phyloP scores from a whole-genome alignment of 2,113 vertebrate genomes.

The Ceyx melanurus region DNA sequence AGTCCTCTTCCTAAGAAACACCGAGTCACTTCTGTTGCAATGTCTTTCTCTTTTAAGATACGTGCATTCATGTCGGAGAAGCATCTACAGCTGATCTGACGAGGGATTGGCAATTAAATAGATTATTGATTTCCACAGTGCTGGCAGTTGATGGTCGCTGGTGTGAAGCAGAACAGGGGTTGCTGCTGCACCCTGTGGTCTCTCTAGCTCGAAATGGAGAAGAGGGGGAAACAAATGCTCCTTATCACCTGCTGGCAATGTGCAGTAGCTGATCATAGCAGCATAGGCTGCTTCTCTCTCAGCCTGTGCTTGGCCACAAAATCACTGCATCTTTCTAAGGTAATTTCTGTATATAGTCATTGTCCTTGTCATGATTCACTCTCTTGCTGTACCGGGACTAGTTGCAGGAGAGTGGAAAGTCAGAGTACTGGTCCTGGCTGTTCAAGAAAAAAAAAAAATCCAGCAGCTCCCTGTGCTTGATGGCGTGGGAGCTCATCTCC shows the following conservation, averaged over 20 bases:
- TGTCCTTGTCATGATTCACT: background rate
- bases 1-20: background rate
- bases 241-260: background rate
- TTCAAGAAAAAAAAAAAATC: background rate
- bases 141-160: background rate
- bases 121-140: background rate
- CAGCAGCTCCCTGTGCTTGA: background rate
- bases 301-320: background rate
- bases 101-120: constrained; percentile 6
- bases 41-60: background rate
- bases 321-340: background rate
- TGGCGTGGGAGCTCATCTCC: background rate
- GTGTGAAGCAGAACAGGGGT: background rate
- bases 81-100: background rate
- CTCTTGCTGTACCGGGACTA: background rate
- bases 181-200: background rate
- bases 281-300: background rate
- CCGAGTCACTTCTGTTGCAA: background rate
- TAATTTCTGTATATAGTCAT: background rate
- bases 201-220: background rate
- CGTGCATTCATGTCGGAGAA: background rate
- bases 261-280: background rate
- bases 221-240: background rate
- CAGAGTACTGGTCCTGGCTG: background rate
- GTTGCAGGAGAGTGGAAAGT: background rate